Conservation (phyloP, 2,797 vertebrate species). For the Balearica regulorum region DNA sequence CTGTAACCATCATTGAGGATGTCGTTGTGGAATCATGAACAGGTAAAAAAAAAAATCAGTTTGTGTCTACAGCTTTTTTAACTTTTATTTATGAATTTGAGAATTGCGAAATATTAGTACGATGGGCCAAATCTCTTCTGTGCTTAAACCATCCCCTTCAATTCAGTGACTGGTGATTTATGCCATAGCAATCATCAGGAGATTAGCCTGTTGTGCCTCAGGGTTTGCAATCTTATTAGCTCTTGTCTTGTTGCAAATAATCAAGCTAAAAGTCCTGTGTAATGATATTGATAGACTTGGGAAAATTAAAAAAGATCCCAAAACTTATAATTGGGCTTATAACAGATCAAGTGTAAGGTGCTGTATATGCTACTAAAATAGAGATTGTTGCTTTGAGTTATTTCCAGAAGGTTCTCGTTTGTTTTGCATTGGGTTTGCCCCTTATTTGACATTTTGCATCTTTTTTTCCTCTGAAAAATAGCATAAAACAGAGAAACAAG, state of each 20-base stretch:
- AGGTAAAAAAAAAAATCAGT: constrained; percentile 60
- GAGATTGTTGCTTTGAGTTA: neutral
- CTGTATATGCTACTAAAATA: neutral
- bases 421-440: neutral
- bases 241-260: neutral
- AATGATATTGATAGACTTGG: neutral
- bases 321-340: neutral
- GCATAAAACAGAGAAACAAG: neutral
- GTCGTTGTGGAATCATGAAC: neutral
- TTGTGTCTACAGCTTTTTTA: neutral
- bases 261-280: neutral
- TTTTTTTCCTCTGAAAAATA: neutral
- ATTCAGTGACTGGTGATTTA: neutral
- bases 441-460: neutral
- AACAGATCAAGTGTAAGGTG: neutral
- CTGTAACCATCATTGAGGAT: neutral
- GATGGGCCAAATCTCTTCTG: neutral
- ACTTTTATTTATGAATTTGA: neutral
- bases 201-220: neutral
- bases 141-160: neutral
- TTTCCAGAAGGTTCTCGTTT: neutral
- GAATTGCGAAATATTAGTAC: neutral
- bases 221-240: neutral
- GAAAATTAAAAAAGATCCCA: neutral
- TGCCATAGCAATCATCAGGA: neutral